Conservation (phyloP, 2,888 invertebrate genomes). For the Meta bourneti region DNA sequence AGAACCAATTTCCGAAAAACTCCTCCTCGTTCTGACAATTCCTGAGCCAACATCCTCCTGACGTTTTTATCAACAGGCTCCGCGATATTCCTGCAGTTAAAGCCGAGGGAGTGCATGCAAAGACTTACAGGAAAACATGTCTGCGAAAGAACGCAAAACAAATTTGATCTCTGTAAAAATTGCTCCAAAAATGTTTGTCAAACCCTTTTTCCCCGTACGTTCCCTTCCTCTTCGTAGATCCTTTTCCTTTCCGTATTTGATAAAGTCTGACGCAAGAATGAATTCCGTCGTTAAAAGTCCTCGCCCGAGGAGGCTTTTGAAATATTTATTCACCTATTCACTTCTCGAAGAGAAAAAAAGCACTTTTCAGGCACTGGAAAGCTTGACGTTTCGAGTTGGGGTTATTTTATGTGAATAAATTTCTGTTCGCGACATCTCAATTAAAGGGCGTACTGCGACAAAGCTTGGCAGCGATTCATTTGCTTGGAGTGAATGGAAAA, state of each 20-base stretch:
- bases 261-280: slow-evolving; percentile 47
- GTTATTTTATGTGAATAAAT: not conserved
- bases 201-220: slow-evolving; percentile 14
- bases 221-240: not conserved
- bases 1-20: too few relatives aligned
- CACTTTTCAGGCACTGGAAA: too few relatives aligned
- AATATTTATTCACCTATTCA: slow-evolving; percentile 28
- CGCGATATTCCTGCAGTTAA: not conserved
- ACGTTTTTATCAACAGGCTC: slow-evolving; percentile 8
- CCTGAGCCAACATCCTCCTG: not conserved
- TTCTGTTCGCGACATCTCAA: not conserved
- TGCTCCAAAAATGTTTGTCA: slow-evolving; percentile 49
- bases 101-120: slow-evolving; percentile 12
- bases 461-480: too few relatives aligned
- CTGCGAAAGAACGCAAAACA: slow-evolving; percentile 33
- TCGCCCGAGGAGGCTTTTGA: slow-evolving; percentile 27
- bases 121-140: slow-evolving; percentile 30
- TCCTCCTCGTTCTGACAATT: too few relatives aligned
- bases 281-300: slow-evolving; percentile 53
- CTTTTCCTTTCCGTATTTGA: slow-evolving; percentile 26
- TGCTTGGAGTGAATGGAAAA: too few relatives aligned
- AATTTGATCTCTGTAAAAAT: slow-evolving; percentile 48
- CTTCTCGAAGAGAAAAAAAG: not conserved
- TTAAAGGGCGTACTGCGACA: not conserved
- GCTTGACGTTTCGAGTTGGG: too few relatives aligned